Evolutionary conservation across 2,888 invertebrate genomes (phyloP).

Genomic region (Eupithecia inturbata): DNA sequence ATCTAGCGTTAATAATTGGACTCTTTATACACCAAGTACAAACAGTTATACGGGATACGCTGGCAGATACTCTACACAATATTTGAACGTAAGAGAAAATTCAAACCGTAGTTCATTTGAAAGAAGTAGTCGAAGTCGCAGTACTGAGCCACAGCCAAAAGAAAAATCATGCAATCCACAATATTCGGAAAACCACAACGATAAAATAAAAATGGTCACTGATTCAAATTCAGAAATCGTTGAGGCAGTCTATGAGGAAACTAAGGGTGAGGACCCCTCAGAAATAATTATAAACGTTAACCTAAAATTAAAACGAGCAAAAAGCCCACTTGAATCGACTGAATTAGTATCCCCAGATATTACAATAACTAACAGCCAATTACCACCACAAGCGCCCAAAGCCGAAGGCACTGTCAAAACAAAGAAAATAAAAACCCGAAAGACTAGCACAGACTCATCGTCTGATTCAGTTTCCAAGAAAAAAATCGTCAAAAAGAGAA

Average conservation of each 20-base stretch:
- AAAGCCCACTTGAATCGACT: slow-evolving; percentile 61
- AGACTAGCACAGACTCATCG: slow-evolving; percentile 71
- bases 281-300: slow-evolving; percentile 78
- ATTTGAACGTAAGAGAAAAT: slow-evolving; percentile 69
- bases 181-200: slow-evolving; percentile 54
- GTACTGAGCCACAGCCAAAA: slow-evolving; percentile 65
- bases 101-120: slow-evolving; percentile 60
- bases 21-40: slow-evolving; percentile 82
- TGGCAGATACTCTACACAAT: slow-evolving; percentile 78
- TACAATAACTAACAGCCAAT: slow-evolving; percentile 72
- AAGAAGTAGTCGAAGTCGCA: slow-evolving; percentile 70
- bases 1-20: slow-evolving; percentile 85
- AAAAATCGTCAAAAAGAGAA: slow-evolving; percentile 72
- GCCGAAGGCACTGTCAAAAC: slow-evolving; percentile 63
- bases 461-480: slow-evolving; percentile 71
- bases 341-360: slow-evolving; percentile 75
- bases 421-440: slow-evolving; percentile 72
- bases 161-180: slow-evolving; percentile 56
- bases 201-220: slow-evolving; percentile 48
- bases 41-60: slow-evolving; percentile 76
- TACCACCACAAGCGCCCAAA: slow-evolving; percentile 82
- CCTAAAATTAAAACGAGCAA: slow-evolving; percentile 74
- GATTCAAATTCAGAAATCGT: slow-evolving; percentile 61
- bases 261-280: slow-evolving; percentile 71
- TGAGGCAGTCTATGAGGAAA: slow-evolving; percentile 64